Conservation (phyloP, 2,113 vertebrate genomes). For the Phyllostomus hastatus region DNA sequence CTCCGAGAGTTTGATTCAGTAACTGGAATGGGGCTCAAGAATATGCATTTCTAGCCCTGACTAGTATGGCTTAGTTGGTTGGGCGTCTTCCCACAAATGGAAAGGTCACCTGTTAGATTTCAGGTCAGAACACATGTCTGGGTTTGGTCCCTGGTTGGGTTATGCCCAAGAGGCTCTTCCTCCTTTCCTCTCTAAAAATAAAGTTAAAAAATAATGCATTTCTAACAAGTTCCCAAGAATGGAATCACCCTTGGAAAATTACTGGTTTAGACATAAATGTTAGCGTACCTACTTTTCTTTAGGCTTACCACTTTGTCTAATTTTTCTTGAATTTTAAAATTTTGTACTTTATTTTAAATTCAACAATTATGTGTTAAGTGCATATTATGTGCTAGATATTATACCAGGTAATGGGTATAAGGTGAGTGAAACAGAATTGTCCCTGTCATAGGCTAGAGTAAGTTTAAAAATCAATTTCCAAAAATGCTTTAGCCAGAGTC, state of each 20-base stretch:
- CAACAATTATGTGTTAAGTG: not conserved
- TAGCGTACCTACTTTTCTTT: not conserved
- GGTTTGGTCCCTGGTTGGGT: too few relatives aligned
- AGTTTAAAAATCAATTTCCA: slow-evolving; percentile 38
- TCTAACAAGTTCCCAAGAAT: not conserved
- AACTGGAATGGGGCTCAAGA: too few relatives aligned
- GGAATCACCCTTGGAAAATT: not conserved
- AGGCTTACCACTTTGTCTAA: not conserved
- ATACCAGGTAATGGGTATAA: not conserved
- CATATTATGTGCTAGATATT: not conserved
- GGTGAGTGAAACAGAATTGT: slow-evolving; percentile 1
- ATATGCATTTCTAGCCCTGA: too few relatives aligned
- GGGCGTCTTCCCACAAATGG: too few relatives aligned
- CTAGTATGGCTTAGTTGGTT: too few relatives aligned
- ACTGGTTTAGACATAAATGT: slow-evolving; percentile 8
- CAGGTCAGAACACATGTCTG: too few relatives aligned
- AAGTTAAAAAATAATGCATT: not conserved
- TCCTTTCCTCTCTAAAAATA: too few relatives aligned
- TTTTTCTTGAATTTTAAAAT: not conserved
- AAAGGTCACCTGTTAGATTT: too few relatives aligned
- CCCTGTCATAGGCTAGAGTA: not conserved
- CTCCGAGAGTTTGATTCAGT: too few relatives aligned
- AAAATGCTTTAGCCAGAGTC: slow-evolving; percentile 4
- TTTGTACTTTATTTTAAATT: slow-evolving; percentile 23
- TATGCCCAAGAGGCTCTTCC: too few relatives aligned